Evolutionary conservation across 2,888 invertebrate species (phyloP).

Genomic region (Watsonalla cultraria): DNA sequence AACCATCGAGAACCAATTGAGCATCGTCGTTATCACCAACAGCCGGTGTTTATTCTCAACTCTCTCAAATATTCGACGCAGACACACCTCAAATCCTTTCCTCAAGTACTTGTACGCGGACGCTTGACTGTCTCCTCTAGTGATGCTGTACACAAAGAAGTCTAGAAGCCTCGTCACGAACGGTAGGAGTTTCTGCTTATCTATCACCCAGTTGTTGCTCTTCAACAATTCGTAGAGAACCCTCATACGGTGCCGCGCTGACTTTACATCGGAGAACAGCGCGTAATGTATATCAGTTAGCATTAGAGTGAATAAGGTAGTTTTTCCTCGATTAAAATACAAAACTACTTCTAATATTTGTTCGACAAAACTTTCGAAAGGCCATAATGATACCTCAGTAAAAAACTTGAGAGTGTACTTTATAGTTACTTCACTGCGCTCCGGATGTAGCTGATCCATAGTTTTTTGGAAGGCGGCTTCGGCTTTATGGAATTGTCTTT

Average conservation of each 20-base stretch:
- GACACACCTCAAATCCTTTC: constrained; percentile 75
- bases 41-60: constrained; percentile 66
- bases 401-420: constrained; percentile 47
- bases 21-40: constrained; percentile 66
- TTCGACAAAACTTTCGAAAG: constrained; percentile 44
- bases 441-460: constrained; percentile 43
- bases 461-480: constrained; percentile 45
- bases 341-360: constrained; percentile 51
- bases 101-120: constrained; percentile 49
- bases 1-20: constrained; percentile 69
- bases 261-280: constrained; percentile 41
- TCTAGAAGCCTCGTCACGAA: constrained; percentile 64
- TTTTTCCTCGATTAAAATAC: constrained; percentile 41
- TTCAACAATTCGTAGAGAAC: constrained; percentile 72
- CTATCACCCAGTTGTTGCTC: constrained; percentile 63
- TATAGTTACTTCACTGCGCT: constrained; percentile 42
- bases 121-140: constrained; percentile 21
- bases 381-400: constrained; percentile 41
- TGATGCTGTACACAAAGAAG: constrained; percentile 65
- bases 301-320: constrained; percentile 44
- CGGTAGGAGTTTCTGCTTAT: constrained; percentile 49
- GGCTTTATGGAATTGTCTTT: constrained; percentile 38
- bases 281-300: constrained; percentile 50
- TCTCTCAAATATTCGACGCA: constrained; percentile 71
- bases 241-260: constrained; percentile 63